Evolutionary conservation across 1,140 invertebrate genomes (phyloP).

Genomic region (Aphelinus certus): DNA sequence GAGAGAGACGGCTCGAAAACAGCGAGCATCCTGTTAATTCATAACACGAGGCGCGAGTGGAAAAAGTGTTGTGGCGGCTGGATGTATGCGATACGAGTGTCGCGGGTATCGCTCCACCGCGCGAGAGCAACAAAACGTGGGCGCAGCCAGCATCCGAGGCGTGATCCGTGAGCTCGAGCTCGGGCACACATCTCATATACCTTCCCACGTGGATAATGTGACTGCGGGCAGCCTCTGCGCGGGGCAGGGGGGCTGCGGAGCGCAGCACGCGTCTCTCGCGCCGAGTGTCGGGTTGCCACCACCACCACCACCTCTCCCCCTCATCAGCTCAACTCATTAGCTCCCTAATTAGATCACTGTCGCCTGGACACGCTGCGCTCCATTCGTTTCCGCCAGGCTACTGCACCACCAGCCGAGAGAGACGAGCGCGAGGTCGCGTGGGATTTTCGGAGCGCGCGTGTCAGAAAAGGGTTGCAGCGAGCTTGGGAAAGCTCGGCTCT

Average conservation of each 20-base stretch:
- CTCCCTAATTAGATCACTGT: conserved; percentile 38
- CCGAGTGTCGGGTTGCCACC: conserved; percentile 17
- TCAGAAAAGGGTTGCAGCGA: background rate
- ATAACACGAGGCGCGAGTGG: background rate
- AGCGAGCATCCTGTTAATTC: too few relatives aligned
- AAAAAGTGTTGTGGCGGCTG: background rate
- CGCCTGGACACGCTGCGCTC: conserved; percentile 17
- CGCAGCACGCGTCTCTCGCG: background rate
- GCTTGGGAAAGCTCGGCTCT: background rate
- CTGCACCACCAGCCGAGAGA: background rate
- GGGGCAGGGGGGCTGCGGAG: background rate
- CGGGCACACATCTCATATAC: conserved; percentile 23
- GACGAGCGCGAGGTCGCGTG: background rate
- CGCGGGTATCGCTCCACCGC: background rate
- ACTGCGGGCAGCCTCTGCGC: conserved; percentile 52
- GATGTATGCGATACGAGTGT: background rate
- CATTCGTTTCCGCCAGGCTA: conserved; percentile 10
- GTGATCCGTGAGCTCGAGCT: background rate
- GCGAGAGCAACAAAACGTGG: too few relatives aligned
- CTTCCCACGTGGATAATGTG: conserved; percentile 64
- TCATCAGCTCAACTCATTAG: conserved; percentile 19
- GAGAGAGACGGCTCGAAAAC: too few relatives aligned
- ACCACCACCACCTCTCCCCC: too few relatives aligned
- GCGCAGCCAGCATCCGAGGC: too few relatives aligned
- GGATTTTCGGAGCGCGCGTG: background rate